phyloP scores from a whole-genome alignment of 2,888 invertebrate genomes.

The Patella caerulea region DNA sequence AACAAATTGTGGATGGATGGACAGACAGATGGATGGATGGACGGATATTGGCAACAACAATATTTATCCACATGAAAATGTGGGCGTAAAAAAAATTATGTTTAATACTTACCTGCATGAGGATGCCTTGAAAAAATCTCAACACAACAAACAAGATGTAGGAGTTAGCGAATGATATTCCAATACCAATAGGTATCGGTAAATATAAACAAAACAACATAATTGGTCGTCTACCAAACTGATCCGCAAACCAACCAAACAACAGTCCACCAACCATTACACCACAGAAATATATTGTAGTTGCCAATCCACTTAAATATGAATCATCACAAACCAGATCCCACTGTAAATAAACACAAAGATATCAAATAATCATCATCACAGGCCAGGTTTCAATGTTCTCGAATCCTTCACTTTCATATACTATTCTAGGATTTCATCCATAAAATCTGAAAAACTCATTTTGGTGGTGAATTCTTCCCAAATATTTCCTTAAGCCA shows the following conservation, averaged over 20 bases:
- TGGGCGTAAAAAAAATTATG: background rate
- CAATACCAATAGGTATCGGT: slow-evolving; percentile 52
- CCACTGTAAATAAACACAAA: slow-evolving; percentile 51
- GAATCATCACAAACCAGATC: slow-evolving; percentile 55
- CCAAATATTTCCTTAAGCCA: too few species aligned
- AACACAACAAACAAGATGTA: slow-evolving; percentile 55
- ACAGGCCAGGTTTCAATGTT: too few species aligned
- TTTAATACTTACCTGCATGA: slow-evolving; percentile 55
- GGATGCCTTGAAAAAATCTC: slow-evolving; percentile 56
- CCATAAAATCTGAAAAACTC: too few species aligned
- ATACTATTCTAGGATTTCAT: too few species aligned
- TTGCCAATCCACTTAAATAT: slow-evolving; percentile 53
- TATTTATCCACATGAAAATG: too few species aligned
- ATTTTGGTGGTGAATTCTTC: too few species aligned
- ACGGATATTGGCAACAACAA: too few species aligned
- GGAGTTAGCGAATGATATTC: slow-evolving; percentile 49
- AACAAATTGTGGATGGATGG: too few species aligned
- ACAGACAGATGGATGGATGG: too few species aligned
- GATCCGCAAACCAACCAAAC: slow-evolving; percentile 62
- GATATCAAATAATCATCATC: too few species aligned
- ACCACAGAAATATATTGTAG: slow-evolving; percentile 66
- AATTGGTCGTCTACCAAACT: slow-evolving; percentile 59
- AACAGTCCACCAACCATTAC: slow-evolving; percentile 66
- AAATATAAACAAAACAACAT: slow-evolving; percentile 53
- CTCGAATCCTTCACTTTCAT: too few species aligned